A percentile compares a stretch with the other conserved stretches of the same genome.
Evolutionary conservation across 2,797 vertebrate species (phyloP).

Genomic region (Toxotes lorentzi): DNA sequence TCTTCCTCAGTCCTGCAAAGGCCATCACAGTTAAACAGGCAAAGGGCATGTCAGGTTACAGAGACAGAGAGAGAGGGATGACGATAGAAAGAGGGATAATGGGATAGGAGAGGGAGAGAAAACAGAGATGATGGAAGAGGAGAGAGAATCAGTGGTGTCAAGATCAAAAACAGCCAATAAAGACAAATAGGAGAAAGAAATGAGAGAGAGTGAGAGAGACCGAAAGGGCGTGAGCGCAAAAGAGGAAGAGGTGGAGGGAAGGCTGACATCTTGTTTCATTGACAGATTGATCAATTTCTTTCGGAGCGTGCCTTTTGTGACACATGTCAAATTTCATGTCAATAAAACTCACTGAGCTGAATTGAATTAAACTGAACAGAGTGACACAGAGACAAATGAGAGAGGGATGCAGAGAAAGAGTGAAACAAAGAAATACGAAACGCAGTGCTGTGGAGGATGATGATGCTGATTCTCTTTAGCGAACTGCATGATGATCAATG

Average conservation of each 20-base stretch:
- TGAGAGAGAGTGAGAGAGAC: slow-evolving; percentile 26
- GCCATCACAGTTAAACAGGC: slow-evolving; percentile 39
- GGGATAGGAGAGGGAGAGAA: slow-evolving; percentile 10
- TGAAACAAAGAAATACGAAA: slow-evolving; percentile 30
- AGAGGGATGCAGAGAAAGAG: slow-evolving; percentile 7
- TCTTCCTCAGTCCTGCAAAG: slow-evolving; percentile 38
- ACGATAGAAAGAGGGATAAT: not conserved
- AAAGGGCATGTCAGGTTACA: slow-evolving; percentile 19
- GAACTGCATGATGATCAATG: slow-evolving; percentile 12
- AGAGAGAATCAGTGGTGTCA: not conserved
- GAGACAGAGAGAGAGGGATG: slow-evolving; percentile 2
- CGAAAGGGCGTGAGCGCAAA: not conserved
- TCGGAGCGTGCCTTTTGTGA: slow-evolving; percentile 43
- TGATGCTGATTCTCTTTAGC: slow-evolving; percentile 17
- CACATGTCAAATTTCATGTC: slow-evolving; percentile 62
- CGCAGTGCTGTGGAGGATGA: slow-evolving; percentile 2
- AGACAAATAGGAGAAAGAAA: slow-evolving; percentile 27
- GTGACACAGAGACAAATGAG: slow-evolving; percentile 4
- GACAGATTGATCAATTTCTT: slow-evolving; percentile 59
- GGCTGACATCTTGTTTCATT: slow-evolving; percentile 53
- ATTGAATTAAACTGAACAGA: slow-evolving; percentile 41
- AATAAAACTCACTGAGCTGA: slow-evolving; percentile 60
- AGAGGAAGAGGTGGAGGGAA: slow-evolving; percentile 6
- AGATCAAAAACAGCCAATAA: slow-evolving; percentile 32
- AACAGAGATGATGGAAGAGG: not conserved